These are phyloP conservation scores for Pseudomyrmex sp. DNA, from an alignment of 1,140 invertebrate genomes.

Conservation along the genomic window DNA sequence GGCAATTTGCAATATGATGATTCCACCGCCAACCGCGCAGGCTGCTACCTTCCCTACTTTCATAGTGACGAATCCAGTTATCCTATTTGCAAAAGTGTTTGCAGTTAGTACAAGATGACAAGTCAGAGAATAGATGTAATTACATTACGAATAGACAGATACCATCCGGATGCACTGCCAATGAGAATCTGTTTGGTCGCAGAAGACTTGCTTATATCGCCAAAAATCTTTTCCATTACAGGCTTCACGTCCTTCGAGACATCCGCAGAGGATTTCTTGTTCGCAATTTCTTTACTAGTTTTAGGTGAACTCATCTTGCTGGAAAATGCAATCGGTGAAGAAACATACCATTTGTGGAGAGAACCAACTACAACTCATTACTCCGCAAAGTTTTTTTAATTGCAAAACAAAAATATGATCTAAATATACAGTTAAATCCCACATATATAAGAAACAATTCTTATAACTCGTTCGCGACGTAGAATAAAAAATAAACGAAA, in stretches of 20 bases:
- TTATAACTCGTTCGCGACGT: neutral
- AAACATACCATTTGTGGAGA: slow-evolving; percentile 46
- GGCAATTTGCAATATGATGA: slow-evolving; percentile 95
- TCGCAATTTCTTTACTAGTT: slow-evolving; percentile 79
- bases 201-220: slow-evolving; percentile 93
- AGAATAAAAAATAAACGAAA: neutral
- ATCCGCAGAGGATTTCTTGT: slow-evolving; percentile 83
- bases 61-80: slow-evolving; percentile 95
- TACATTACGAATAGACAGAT: slow-evolving; percentile 62
- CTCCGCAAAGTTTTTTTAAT: neutral
- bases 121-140: slow-evolving; percentile 13
- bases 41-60: slow-evolving; percentile 97
- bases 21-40: slow-evolving; percentile 94
- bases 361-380: neutral
- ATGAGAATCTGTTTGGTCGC: slow-evolving; percentile 94
- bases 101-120: neutral
- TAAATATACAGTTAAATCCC: neutral
- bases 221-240: slow-evolving; percentile 90
- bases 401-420: neutral
- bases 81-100: slow-evolving; percentile 86
- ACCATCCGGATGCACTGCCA: slow-evolving; percentile 96
- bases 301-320: slow-evolving; percentile 79
- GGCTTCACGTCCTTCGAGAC: slow-evolving; percentile 89
- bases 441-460: neutral
- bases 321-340: slow-evolving; percentile 37